A percentile compares a stretch with the other conserved stretches of the same genome.
phyloP scores from a whole-genome alignment of 1,140 invertebrate species.

The Drosophila lini region DNA sequence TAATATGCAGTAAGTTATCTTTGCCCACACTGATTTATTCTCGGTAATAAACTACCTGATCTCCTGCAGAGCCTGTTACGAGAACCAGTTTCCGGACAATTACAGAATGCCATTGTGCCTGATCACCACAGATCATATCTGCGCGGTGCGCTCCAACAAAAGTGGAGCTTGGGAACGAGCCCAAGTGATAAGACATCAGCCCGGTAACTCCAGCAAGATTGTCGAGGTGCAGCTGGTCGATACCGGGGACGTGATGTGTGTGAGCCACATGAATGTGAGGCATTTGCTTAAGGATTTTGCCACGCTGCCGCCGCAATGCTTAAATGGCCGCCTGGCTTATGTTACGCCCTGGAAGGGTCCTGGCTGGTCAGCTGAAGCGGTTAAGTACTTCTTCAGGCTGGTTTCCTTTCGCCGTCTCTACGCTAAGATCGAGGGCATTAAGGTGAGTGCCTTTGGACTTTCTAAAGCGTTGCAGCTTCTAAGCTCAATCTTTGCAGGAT shows the following conservation, averaged over 20 bases:
- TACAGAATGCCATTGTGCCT: slow-evolving; percentile 51
- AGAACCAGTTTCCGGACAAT: not conserved
- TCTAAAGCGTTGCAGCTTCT: not conserved
- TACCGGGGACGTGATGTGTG: slow-evolving; percentile 54
- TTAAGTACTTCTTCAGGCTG: slow-evolving; percentile 42
- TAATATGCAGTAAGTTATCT: slow-evolving; percentile 64
- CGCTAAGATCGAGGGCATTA: slow-evolving; percentile 42
- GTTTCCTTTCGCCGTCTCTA: slow-evolving; percentile 46
- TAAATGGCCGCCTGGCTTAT: slow-evolving; percentile 44
- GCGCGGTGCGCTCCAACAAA: slow-evolving; percentile 24
- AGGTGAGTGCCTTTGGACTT: slow-evolving; percentile 14
- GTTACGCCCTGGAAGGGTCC: slow-evolving; percentile 37
- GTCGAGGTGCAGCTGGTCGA: slow-evolving; percentile 66
- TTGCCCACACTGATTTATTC: not conserved
- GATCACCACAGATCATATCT: slow-evolving; percentile 63
- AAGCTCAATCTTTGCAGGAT: slow-evolving; percentile 19
- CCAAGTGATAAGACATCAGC: slow-evolving; percentile 36
- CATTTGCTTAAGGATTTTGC: slow-evolving; percentile 60
- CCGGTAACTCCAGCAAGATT: slow-evolving; percentile 1
- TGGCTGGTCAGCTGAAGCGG: slow-evolving; percentile 40
- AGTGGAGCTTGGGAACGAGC: slow-evolving; percentile 60
- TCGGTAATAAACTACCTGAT: no score
- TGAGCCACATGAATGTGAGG: slow-evolving; percentile 43
- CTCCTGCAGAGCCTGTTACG: slow-evolving; percentile 36
- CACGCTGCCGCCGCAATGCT: slow-evolving; percentile 47